phyloP scores from a whole-genome alignment of 64 coral and sea anemone species.

The Porites australiensis region DNA sequence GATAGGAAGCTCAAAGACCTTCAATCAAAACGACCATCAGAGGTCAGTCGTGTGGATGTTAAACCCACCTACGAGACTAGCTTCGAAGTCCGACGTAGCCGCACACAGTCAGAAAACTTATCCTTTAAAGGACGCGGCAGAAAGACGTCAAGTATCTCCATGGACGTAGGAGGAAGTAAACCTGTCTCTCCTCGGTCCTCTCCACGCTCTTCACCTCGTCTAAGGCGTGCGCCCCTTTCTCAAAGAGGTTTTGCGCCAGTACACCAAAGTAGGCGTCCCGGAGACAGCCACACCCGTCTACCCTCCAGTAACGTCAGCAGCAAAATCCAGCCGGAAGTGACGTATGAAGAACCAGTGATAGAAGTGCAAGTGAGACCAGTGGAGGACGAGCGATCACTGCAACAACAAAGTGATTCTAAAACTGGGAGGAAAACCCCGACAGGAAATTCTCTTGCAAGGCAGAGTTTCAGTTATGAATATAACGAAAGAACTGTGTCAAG shows the following conservation, averaged over 20 bases:
- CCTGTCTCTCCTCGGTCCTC: neutral
- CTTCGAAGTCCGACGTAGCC: constrained; percentile 61
- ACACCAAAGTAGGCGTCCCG: neutral
- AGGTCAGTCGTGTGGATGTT: constrained; percentile 33
- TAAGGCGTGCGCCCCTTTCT: neutral
- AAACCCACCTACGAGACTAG: constrained; percentile 45
- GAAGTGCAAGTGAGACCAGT: constrained; percentile 27
- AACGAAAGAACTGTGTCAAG: constrained; percentile 19
- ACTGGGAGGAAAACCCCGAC: neutral
- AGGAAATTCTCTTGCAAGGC: neutral
- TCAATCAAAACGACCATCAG: constrained; percentile 30
- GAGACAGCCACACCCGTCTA: neutral
- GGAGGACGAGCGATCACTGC: neutral
- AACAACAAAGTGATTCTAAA: neutral
- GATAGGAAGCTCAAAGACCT: constrained; percentile 76
- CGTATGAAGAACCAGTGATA: constrained; percentile 47
- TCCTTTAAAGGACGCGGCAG: constrained; percentile 26
- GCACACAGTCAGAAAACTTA: neutral
- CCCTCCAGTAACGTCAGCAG: neutral
- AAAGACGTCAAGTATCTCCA: constrained; percentile 21
- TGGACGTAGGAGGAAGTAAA: constrained; percentile 30
- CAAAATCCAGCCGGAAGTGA: neutral
- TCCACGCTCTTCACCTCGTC: neutral
- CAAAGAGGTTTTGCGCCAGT: neutral
- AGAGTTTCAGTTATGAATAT: neutral